These are phyloP conservation scores for Procambarus virginalis DNA, from an alignment of 1,140 invertebrate species.

Conservation along the genomic window DNA sequence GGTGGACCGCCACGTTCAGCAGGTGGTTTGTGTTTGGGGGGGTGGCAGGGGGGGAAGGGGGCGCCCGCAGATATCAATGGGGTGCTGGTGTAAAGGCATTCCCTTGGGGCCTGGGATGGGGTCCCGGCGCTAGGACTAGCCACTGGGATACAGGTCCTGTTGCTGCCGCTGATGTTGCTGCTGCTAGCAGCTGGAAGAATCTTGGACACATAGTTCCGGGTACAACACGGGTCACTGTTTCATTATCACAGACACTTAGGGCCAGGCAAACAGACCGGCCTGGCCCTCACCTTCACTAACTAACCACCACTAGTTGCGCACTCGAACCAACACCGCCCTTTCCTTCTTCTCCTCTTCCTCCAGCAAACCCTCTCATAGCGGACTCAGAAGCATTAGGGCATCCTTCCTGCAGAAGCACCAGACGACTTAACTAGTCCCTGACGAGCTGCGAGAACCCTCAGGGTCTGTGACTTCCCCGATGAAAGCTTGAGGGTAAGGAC, in stretches of 20 bases:
- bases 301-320: too few species aligned
- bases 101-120: background rate
- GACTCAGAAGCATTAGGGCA: background rate
- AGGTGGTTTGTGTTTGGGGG: constrained; percentile 50
- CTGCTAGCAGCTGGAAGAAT: background rate
- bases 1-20: constrained; percentile 54
- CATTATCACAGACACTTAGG: background rate
- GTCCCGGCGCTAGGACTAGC: too few species aligned
- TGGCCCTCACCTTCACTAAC: too few species aligned
- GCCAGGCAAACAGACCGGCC: too few species aligned
- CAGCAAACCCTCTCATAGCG: background rate
- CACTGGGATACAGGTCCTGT: background rate
- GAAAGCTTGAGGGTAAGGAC: too few species aligned
- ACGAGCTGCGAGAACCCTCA: too few species aligned
- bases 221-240: background rate
- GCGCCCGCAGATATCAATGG: constrained; percentile 45
- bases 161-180: too few species aligned
- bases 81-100: background rate
- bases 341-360: background rate
- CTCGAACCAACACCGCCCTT: too few species aligned
- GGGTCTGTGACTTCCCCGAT: too few species aligned
- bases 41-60: constrained; percentile 3
- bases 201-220: background rate
- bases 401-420: background rate
- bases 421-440: background rate